These are phyloP conservation scores for Amiota mariae DNA, from an alignment of 2,888 invertebrate species.

Conservation along the genomic window DNA sequence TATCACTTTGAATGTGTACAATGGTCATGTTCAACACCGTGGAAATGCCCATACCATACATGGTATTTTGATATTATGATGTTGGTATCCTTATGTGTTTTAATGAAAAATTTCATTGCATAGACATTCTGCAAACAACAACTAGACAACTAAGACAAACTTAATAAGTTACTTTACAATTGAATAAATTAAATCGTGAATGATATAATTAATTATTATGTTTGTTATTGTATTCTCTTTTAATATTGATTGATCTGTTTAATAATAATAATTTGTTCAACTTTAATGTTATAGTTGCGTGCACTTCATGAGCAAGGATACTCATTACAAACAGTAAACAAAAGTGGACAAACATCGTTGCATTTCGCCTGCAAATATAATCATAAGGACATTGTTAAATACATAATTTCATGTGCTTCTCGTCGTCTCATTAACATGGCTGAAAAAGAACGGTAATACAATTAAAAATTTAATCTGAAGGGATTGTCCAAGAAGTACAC, in stretches of 20 bases:
- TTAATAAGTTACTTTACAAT: too few species aligned
- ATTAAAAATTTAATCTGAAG: neutral
- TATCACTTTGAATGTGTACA: too few species aligned
- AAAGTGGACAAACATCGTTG: slow-evolving; percentile 89
- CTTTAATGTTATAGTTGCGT: slow-evolving; percentile 78
- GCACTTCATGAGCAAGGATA: slow-evolving; percentile 88
- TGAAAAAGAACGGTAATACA: slow-evolving; percentile 85
- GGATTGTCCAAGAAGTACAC: too few species aligned
- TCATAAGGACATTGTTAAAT: slow-evolving; percentile 91
- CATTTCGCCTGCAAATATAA: slow-evolving; percentile 92
- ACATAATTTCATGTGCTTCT: slow-evolving; percentile 89
- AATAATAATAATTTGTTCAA: neutral
- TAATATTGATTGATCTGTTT: neutral
- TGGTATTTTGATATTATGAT: too few species aligned
- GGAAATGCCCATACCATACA: too few species aligned
- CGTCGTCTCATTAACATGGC: slow-evolving; percentile 88
- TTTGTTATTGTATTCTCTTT: neutral
- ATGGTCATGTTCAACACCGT: too few species aligned
- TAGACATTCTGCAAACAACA: too few species aligned
- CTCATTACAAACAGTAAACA: slow-evolving; percentile 87
- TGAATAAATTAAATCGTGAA: neutral
- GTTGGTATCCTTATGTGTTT: too few species aligned
- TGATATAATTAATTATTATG: neutral
- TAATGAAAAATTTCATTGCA: too few species aligned
- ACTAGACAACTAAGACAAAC: too few species aligned